Evolutionary conservation across 2,113 vertebrate species (phyloP).

Genomic region (Corythaixoides concolor): DNA sequence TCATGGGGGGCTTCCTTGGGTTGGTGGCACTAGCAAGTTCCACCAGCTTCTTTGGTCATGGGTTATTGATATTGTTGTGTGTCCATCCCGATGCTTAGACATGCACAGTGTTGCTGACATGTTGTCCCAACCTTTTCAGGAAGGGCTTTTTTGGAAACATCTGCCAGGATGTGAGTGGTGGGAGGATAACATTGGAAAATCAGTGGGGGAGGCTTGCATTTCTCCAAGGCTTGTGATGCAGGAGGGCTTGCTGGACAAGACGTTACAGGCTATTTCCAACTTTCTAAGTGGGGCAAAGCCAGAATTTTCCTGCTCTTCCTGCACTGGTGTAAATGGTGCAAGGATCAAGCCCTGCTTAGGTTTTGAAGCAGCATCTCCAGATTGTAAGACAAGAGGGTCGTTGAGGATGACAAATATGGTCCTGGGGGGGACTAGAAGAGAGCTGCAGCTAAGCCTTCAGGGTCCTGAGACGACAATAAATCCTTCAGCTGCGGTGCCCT

Average conservation of each 20-base stretch:
- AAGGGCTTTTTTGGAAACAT: background rate
- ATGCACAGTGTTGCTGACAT: background rate
- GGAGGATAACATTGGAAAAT: background rate
- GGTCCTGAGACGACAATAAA: background rate
- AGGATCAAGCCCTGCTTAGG: background rate
- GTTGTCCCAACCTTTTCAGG: background rate
- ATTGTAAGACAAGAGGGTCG: background rate
- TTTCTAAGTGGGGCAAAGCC: background rate
- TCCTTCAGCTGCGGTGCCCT: background rate
- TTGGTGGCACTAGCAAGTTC: background rate
- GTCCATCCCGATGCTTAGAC: background rate
- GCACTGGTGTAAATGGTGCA: background rate
- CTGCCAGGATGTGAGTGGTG: background rate
- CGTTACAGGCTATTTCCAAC: background rate
- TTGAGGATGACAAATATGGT: background rate
- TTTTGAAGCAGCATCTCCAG: background rate
- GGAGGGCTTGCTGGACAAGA: background rate
- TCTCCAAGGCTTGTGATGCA: background rate
- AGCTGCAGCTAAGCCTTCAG: background rate
- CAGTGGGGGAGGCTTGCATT: accelerated
- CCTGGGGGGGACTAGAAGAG: background rate
- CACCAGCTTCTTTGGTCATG: background rate
- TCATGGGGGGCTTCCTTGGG: background rate
- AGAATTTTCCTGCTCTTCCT: background rate
- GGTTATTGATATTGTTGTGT: background rate